Evolutionary conservation across 2,888 invertebrate genomes (phyloP).

Genomic region (Phortica okadai): DNA sequence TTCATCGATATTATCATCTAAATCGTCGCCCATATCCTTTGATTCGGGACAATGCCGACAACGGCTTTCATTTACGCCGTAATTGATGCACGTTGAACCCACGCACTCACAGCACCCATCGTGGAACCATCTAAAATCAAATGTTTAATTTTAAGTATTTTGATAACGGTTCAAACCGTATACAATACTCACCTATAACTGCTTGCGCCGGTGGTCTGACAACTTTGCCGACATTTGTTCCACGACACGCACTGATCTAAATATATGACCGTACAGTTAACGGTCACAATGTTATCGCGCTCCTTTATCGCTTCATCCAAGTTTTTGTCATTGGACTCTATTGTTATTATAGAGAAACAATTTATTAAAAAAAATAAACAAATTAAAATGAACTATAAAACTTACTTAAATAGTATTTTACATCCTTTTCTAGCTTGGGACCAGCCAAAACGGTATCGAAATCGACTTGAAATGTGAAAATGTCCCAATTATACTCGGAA

Average conservation of each 20-base stretch:
- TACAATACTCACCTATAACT: constrained; percentile 70
- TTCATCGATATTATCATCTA: constrained; percentile 72
- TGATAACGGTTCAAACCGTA: neutral
- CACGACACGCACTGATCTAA: constrained; percentile 92
- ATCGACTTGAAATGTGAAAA: constrained; percentile 87
- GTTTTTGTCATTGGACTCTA: constrained; percentile 83
- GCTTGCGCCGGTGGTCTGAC: constrained; percentile 77
- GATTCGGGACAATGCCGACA: constrained; percentile 82
- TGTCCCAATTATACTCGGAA: constrained; percentile 86
- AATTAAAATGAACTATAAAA: constrained; percentile 1
- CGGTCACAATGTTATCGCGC: constrained; percentile 79
- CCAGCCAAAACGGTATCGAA: constrained; percentile 82
- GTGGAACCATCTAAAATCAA: constrained; percentile 85
- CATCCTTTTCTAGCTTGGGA: constrained; percentile 82
- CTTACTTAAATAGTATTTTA: constrained; percentile 85
- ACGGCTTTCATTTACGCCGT: constrained; percentile 91
- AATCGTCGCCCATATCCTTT: constrained; percentile 79
- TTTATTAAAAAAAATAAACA: neutral
- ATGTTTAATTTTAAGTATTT: constrained; percentile 9
- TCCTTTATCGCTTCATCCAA: constrained; percentile 76
- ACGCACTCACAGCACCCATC: constrained; percentile 97
- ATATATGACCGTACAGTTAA: constrained; percentile 95
- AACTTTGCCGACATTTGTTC: constrained; percentile 90
- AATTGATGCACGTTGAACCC: constrained; percentile 91
- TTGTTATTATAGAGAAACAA: constrained; percentile 44